These are phyloP conservation scores for Agrotis ipsilon DNA, from an alignment of 2,888 invertebrate species.

Conservation along the genomic window DNA sequence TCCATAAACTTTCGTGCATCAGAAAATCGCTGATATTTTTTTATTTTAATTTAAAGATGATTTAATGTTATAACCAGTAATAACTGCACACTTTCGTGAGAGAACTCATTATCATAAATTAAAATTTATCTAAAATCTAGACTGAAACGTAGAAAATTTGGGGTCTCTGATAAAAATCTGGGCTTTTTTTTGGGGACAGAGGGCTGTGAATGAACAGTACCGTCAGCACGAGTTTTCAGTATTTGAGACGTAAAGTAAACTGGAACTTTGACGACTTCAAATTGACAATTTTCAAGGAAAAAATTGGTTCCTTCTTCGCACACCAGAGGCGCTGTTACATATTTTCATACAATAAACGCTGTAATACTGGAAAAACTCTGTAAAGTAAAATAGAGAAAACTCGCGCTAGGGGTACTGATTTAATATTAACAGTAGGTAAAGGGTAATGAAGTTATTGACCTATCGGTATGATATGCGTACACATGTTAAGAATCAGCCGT, in stretches of 20 bases:
- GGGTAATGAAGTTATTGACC: constrained; percentile 20
- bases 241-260: too few species aligned
- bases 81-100: constrained; percentile 8
- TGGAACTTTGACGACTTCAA: too few species aligned
- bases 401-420: too few species aligned
- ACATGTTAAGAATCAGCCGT: too few species aligned
- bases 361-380: too few species aligned
- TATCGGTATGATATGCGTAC: neutral
- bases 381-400: too few species aligned
- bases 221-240: too few species aligned
- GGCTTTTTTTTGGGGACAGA: constrained; percentile 12
- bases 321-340: too few species aligned
- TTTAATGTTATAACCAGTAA: constrained; percentile 6
- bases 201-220: constrained; percentile 31
- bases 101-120: constrained; percentile 40
- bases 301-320: too few species aligned
- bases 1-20: neutral
- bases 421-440: constrained; percentile 18
- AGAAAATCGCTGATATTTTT: constrained; percentile 11
- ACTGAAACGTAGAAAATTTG: constrained; percentile 9
- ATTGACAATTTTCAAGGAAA: too few species aligned
- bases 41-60: constrained; percentile 19
- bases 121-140: constrained; percentile 30
- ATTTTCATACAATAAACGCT: too few species aligned
- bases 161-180: constrained; percentile 33